Evolutionary conservation across 2,113 vertebrate genomes (phyloP).

Genomic region (Nannospalax galili): DNA sequence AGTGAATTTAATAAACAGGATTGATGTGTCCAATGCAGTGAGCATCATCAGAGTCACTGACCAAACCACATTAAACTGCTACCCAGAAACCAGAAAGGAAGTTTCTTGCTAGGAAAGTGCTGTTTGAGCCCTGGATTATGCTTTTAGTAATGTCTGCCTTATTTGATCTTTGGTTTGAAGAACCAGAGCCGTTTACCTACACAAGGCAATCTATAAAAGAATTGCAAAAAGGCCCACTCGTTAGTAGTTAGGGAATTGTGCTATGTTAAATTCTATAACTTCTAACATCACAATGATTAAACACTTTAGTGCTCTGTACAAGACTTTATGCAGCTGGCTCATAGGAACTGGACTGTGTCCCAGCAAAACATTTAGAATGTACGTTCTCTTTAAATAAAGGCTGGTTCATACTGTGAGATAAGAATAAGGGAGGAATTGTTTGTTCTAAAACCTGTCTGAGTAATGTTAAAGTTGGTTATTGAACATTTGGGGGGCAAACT

Average conservation of each 20-base stretch:
- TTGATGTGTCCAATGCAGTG: background rate
- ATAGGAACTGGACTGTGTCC: background rate
- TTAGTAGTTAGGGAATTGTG: background rate
- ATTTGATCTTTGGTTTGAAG: background rate
- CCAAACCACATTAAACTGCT: background rate
- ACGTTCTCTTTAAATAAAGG: background rate
- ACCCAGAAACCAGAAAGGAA: background rate
- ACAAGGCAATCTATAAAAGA: background rate
- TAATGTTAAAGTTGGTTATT: background rate
- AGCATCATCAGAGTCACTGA: background rate
- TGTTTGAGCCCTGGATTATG: background rate
- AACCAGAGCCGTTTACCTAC: background rate
- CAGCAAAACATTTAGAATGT: fast-evolving
- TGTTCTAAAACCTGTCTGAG: background rate
- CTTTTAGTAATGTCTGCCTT: background rate
- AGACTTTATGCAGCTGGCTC: background rate
- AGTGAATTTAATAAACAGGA: background rate
- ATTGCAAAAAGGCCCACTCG: background rate
- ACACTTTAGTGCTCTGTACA: background rate
- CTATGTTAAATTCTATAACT: background rate
- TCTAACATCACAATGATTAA: background rate
- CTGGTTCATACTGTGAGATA: background rate
- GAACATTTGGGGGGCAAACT: fast-evolving
- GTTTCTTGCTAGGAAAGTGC: background rate
- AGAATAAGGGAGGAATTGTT: background rate